Percentiles rank a stretch among this genome's conserved stretches.
Evolutionary conservation across 2,113 vertebrate genomes (phyloP).

Genomic region (Henicopernis longicauda): DNA sequence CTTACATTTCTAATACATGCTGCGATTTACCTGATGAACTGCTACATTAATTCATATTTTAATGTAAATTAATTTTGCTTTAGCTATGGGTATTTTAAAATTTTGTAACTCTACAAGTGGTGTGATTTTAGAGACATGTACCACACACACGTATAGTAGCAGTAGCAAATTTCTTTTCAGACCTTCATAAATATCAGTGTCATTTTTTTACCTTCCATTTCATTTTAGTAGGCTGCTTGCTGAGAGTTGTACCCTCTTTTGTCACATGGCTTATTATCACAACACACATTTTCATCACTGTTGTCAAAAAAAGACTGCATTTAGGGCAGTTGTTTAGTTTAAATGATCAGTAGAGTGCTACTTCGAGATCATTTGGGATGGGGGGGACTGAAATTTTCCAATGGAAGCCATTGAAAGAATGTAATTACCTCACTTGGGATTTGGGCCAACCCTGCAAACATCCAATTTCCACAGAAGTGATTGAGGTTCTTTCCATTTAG

Average conservation of each 20-base stretch:
- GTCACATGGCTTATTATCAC: neutral
- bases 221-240: neutral
- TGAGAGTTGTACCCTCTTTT: neutral
- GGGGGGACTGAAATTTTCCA: constrained; percentile 16
- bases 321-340: constrained; percentile 33
- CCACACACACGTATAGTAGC: neutral
- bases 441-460: constrained; percentile 49
- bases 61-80: neutral
- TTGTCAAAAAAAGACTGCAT: neutral
- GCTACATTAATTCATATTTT: neutral
- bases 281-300: neutral
- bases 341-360: constrained; percentile 26
- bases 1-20: neutral
- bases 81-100: neutral
- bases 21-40: neutral
- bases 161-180: neutral
- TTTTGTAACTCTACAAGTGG: neutral
- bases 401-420: neutral
- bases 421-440: constrained; percentile 59
- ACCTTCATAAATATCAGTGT: neutral
- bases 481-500: constrained; percentile 60
- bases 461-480: constrained; percentile 45
- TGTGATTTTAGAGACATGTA: neutral
- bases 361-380: constrained; percentile 1
- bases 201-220: neutral